Evolutionary conservation across 2,888 invertebrate genomes (phyloP).

Genomic region (Iphiclides podalirius): DNA sequence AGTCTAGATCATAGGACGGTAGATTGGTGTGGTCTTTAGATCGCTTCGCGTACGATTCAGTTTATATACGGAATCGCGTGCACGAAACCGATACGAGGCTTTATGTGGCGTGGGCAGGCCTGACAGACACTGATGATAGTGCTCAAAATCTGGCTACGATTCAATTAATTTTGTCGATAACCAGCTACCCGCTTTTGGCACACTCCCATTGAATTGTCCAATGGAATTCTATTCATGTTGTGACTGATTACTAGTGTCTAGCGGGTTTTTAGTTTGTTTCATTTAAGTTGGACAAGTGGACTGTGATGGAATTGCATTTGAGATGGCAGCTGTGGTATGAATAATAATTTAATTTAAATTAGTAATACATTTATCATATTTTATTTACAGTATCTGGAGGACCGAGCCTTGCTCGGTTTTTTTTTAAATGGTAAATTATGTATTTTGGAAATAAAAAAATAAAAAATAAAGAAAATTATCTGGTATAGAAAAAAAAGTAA

Average conservation of each 20-base stretch:
- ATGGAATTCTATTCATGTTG: conserved; percentile 10
- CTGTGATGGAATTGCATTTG: no score
- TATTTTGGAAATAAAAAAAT: no score
- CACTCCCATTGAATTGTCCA: conserved; percentile 3
- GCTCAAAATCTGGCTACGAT: conserved; percentile 13
- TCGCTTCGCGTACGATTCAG: conserved; percentile 10
- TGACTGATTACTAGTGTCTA: background rate
- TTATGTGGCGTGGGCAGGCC: conserved; percentile 21
- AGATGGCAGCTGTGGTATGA: no score
- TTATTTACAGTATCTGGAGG: no score
- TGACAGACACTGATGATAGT: conserved; percentile 25
- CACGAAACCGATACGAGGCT: conserved; percentile 17
- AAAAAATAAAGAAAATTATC: no score
- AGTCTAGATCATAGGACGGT: conserved; percentile 10
- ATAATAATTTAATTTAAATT: no score
- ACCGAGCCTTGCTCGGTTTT: no score
- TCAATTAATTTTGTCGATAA: conserved; percentile 24
- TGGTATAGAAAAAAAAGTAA: no score
- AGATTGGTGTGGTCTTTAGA: conserved; percentile 14
- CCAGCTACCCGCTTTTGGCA: conserved; percentile 9
- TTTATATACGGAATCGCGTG: conserved; percentile 22
- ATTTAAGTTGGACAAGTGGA: no score
- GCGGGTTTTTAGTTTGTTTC: background rate
- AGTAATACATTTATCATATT: no score
- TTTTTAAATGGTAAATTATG: no score